phyloP scores from a whole-genome alignment of 2,113 vertebrate genomes.

The Aegypius monachus region DNA sequence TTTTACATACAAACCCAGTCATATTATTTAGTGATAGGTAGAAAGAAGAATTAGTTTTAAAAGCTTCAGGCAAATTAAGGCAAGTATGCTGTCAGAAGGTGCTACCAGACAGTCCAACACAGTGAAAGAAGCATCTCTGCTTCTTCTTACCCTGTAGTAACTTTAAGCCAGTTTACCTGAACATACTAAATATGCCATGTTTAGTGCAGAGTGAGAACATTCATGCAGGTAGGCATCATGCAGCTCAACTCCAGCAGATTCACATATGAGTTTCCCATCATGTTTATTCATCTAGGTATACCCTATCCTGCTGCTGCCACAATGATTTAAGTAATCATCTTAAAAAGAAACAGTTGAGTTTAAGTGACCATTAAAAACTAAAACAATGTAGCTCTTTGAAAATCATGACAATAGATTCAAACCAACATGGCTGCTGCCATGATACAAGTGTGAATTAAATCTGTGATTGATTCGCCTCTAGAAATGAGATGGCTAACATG shows the following conservation, averaged over 20 bases:
- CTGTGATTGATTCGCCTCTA: background rate
- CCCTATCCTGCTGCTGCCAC: background rate
- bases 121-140: background rate
- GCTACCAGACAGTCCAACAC: background rate
- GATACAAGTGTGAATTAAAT: background rate
- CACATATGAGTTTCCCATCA: rapidly evolving
- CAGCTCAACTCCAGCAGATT: background rate
- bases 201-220: background rate
- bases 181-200: background rate
- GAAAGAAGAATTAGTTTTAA: background rate
- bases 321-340: background rate
- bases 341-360: background rate
- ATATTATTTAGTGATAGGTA: background rate
- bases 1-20: background rate
- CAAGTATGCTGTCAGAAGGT: background rate
- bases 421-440: background rate
- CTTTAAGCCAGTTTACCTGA: background rate
- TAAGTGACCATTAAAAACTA: background rate
- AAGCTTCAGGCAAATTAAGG: background rate
- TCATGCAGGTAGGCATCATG: background rate
- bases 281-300: background rate
- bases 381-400: background rate
- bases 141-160: background rate
- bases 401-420: background rate
- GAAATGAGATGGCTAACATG: background rate